phyloP scores from a whole-genome alignment of 1,140 invertebrate species.

The Sarcophaga peregrina region DNA sequence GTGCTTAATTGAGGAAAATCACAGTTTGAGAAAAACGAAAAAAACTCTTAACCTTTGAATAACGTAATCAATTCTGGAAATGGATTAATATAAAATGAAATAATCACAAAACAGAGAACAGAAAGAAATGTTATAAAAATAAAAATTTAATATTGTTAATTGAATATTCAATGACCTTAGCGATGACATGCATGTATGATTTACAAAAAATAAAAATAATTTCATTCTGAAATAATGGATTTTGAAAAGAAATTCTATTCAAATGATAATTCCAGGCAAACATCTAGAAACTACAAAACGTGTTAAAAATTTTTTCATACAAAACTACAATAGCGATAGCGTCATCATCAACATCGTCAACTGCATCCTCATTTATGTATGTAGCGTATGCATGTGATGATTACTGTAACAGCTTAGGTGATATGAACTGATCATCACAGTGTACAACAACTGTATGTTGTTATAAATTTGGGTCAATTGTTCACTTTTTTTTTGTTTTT shows the following conservation, averaged over 20 bases:
- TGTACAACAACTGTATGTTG: not conserved
- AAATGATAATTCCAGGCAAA: conserved; percentile 7
- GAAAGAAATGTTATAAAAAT: conserved; percentile 1
- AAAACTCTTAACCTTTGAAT: not conserved
- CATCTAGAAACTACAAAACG: conserved; percentile 1
- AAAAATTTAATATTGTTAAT: not conserved
- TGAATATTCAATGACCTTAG: conserved; percentile 23
- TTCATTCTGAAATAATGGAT: not conserved
- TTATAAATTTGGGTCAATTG: conserved; percentile 11
- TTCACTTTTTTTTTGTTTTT: not conserved
- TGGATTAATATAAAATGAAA: not conserved
- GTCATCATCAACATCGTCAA: not conserved
- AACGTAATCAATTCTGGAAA: not conserved
- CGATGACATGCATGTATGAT: conserved; percentile 20
- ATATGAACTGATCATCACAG: not conserved
- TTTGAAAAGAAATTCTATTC: not conserved
- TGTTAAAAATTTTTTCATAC: not conserved
- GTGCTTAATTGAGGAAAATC: not conserved
- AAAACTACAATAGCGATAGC: not conserved
- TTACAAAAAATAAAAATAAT: not conserved
- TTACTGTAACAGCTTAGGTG: conserved; percentile 2
- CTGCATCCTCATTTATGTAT: not conserved
- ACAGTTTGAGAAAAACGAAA: not conserved
- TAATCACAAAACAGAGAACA: too few species aligned
- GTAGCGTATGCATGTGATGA: not conserved